Evolutionary conservation across 2,888 invertebrate genomes (phyloP).

Genomic region (Drosophila recens): DNA sequence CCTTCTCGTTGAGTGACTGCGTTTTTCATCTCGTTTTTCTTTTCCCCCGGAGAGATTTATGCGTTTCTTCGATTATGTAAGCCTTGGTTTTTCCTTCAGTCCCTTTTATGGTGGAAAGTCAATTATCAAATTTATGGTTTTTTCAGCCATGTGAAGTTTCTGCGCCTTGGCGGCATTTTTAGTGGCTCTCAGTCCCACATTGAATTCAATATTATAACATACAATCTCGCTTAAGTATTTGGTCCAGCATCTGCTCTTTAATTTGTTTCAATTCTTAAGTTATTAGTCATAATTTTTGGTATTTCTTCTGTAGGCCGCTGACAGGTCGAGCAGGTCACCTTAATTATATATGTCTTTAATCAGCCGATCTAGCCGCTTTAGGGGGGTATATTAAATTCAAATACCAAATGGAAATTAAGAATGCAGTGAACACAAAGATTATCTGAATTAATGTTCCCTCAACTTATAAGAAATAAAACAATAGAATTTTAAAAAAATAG

Average conservation of each 20-base stretch:
- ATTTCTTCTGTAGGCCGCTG: slow-evolving; percentile 59
- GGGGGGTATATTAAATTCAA: slow-evolving; percentile 1
- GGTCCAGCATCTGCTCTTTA: slow-evolving; percentile 62
- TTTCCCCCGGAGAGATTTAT: slow-evolving; percentile 66
- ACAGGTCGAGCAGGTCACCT: slow-evolving; percentile 53
- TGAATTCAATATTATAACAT: slow-evolving; percentile 8
- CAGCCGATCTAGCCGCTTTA: background rate
- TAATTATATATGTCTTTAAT: slow-evolving; percentile 43
- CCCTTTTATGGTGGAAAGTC: slow-evolving; percentile 63
- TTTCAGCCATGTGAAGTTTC: slow-evolving; percentile 56
- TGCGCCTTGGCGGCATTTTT: slow-evolving; percentile 50
- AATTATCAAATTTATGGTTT: slow-evolving; percentile 82
- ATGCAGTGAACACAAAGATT: slow-evolving; percentile 1
- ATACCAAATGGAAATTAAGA: background rate
- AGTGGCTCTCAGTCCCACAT: slow-evolving; percentile 59
- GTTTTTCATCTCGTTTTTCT: slow-evolving; percentile 43
- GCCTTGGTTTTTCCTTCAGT: slow-evolving; percentile 55
- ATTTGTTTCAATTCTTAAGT: slow-evolving; percentile 76
- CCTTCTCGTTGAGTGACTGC: slow-evolving; percentile 56
- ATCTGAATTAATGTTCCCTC: background rate
- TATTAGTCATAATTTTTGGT: slow-evolving; percentile 81
- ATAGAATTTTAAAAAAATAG: background rate
- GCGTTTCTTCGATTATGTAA: slow-evolving; percentile 78
- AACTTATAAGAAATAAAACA: no score
- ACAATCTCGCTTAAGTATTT: slow-evolving; percentile 7